Conservation (phyloP, 2,888 invertebrate genomes). For the Lepidocyrtinus sp. region DNA sequence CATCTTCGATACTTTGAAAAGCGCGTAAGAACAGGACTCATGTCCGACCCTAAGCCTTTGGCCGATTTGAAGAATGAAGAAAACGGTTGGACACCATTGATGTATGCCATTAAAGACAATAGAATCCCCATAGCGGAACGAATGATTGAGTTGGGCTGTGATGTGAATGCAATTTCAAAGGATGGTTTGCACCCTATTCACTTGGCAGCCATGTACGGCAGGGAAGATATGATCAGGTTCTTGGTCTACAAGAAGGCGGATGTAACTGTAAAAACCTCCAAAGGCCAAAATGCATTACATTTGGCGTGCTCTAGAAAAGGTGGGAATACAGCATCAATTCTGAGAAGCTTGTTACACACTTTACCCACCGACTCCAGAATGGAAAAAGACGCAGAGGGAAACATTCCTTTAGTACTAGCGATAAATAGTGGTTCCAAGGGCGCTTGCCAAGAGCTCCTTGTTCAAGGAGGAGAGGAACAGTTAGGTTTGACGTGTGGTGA, state of each 20-base stretch:
- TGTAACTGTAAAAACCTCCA: too few species aligned
- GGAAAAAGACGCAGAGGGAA: slow-evolving; percentile 78
- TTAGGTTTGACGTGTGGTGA: slow-evolving; percentile 74
- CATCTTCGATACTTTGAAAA: slow-evolving; percentile 89
- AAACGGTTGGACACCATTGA: slow-evolving; percentile 94
- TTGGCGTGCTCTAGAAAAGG: slow-evolving; percentile 94
- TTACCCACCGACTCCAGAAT: slow-evolving; percentile 92
- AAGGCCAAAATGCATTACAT: slow-evolving; percentile 95
- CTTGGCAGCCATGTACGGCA: slow-evolving; percentile 97
- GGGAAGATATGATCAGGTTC: slow-evolving; percentile 78
- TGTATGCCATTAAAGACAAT: slow-evolving; percentile 97
- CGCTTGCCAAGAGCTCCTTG: slow-evolving; percentile 93
- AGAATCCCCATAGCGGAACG: slow-evolving; percentile 90
- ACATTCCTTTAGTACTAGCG: slow-evolving; percentile 93
- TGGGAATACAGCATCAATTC: slow-evolving; percentile 91
- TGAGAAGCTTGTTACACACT: slow-evolving; percentile 88
- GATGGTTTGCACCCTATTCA: slow-evolving; percentile 98
- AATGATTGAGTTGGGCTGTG: slow-evolving; percentile 92
- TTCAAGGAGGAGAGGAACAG: slow-evolving; percentile 90
- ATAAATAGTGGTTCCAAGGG: slow-evolving; percentile 96
- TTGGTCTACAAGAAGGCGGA: slow-evolving; percentile 92
- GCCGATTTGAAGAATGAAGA: slow-evolving; percentile 87
- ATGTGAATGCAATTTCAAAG: slow-evolving; percentile 96
- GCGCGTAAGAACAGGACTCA: slow-evolving; percentile 79
- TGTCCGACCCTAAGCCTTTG: slow-evolving; percentile 82